Base-by-base conservation (phyloP, 2,113 vertebrate genomes). In the Speoplatyrhinus poulsoni region DNA sequence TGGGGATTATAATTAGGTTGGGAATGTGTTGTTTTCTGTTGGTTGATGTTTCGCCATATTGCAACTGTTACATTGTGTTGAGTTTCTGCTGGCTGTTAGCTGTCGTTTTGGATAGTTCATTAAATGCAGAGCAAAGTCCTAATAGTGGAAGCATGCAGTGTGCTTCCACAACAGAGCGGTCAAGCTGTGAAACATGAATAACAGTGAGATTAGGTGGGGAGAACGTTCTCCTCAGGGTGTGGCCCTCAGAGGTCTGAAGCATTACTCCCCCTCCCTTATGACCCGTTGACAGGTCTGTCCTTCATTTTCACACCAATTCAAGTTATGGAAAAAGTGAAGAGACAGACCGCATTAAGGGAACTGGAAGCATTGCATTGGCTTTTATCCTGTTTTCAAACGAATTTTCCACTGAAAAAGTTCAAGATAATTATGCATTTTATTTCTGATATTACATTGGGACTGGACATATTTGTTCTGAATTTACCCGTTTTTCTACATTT, bases 91-190 rank as follows among this genome's bases (percentile, higher is more conserved):
- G 26, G 26, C 26, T 26, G 26, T 26, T 26, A 26, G 26, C 26
- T 26, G 26, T 26, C 26, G 26, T 26, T 26, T 26, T 26, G 26
- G 26, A 26, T 1, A 26, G 26, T 26, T 26, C 26, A 26, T 26
- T 32, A 36, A 47, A 47, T 46, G 55, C 47, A 68, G 67, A 70
- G 33, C 56, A n/a, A 60, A 16, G 52, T 26, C 26, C 26, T 26
- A 26, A 46, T n/a, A 65, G 81, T 77, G 72, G 87, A 89, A 85
- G 74, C 81, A 80, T 75, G 73, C 56, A 57, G 85, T 68, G 12
- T 85, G 82, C 82, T 88, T 85, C 84, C 55, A 86, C 70, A 78
- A 73, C 53, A 12, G 71, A 63, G 33, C 36, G 61, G 63, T 46
- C 49, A 46, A 26, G 4, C 54, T 61, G 16, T 61, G 72, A 77